Percentiles rank a stretch among this genome's conserved stretches.
Conservation (phyloP, 2,113 vertebrate genomes). For the Verasper variegatus region DNA sequence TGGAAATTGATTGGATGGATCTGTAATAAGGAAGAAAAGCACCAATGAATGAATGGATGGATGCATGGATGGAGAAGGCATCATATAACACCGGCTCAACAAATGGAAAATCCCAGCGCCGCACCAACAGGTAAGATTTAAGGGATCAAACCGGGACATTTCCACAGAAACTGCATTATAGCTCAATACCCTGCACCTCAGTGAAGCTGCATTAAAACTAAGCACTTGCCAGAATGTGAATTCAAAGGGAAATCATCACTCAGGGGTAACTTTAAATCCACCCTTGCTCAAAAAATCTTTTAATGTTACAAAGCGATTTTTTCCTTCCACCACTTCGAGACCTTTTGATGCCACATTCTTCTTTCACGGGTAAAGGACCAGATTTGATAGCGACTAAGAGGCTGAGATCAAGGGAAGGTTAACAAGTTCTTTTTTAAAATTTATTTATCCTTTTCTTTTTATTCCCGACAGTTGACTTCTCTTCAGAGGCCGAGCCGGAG, state of each 20-base stretch:
- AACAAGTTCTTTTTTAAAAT: background rate
- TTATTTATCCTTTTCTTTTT: background rate
- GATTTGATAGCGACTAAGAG: constrained; percentile 12
- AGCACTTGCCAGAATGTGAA: background rate
- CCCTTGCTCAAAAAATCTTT: constrained; percentile 10
- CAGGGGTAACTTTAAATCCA: background rate
- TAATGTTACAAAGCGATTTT: constrained; percentile 9
- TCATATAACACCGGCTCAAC: background rate
- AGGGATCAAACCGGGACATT: constrained; percentile 11
- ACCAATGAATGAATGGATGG: too few species aligned
- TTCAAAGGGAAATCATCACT: constrained; percentile 19
- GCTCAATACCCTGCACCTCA: background rate
- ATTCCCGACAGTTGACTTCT: background rate
- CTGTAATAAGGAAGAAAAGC: background rate
- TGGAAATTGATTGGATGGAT: background rate
- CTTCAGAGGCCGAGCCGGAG: background rate
- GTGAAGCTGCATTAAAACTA: background rate
- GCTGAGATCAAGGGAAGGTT: constrained; percentile 26
- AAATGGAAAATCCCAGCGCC: background rate
- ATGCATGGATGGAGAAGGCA: too few species aligned
- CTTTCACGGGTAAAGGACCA: background rate
- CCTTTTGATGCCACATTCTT: constrained; percentile 2
- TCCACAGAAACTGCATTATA: background rate
- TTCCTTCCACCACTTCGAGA: background rate
- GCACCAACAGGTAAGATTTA: background rate